Evolutionary conservation across 2,888 invertebrate genomes (phyloP), one percentile per base, ranked within the genome.

Genomic region (Agriotes lineatus): DNA sequence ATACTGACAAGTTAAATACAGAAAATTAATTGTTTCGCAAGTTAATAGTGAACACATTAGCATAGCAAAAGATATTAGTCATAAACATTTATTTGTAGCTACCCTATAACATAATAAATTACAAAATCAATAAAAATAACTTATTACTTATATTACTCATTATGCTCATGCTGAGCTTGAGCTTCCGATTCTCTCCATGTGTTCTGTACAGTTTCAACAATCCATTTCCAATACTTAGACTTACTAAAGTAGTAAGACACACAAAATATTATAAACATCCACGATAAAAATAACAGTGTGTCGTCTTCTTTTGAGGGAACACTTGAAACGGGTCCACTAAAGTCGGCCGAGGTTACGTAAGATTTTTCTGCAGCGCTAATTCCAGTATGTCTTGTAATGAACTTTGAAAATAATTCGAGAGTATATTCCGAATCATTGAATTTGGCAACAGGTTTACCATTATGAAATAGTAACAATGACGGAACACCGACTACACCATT

Each of bases 401-500:
- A 96, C 77, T 88, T 90, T 10, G 91, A 89, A 78, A 96, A 94
- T 60, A 90, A 89, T 70, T 93, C 91, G 42, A 96, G 87, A 3
- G 91, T 93, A 72, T 95, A 93, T 69, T 92, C 90, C 7, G 94
- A 91, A 19, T 91, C 93, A 85, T 94, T 96, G 80, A 91, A 96
- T 85, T 94, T 94, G 0, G 93, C 93, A 20, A 94, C 90, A 0
- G 95, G 91, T 73, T 93, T 88, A 0, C 96, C 96, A 83, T 96
- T 96, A 78, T 96, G 96, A 78, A 97, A 95, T 72, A 97, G 87
- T 85, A 96, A 89, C 30, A 96, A 81, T 1, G 96, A 95, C 5
- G 97, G 97, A 37, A 97, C 92, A 14, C 96, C 96, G 6, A 96
- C 92, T 67, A 96, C 93, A 7, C 96, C 96, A 83, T 94, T 96